phyloP scores from a whole-genome alignment of 2,888 invertebrate species.

The Cryptocheilus praepositus region DNA sequence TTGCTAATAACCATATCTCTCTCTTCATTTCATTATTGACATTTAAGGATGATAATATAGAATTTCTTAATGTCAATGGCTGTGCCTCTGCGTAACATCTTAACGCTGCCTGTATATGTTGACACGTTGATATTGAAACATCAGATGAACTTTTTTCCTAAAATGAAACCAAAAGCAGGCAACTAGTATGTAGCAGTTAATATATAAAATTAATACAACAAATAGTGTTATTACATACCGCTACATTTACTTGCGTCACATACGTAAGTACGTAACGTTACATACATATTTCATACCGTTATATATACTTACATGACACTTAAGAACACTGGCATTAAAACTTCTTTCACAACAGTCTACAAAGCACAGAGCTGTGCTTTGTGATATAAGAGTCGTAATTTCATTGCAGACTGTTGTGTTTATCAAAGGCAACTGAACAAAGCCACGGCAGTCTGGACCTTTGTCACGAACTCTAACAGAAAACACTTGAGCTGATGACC shows the following conservation, averaged over 20 bases:
- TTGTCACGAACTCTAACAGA: conserved; percentile 83
- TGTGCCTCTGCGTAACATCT: conserved; percentile 80
- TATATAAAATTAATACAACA: not conserved
- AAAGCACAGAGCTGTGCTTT: conserved; percentile 77
- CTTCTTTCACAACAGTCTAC: conserved; percentile 78
- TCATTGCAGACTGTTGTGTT: conserved; percentile 71
- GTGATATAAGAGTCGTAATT: conserved; percentile 71
- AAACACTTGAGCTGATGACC: conserved; percentile 79
- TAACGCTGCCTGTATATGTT: conserved; percentile 81
- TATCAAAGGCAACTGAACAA: conserved; percentile 78
- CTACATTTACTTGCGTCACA: too few relatives aligned
- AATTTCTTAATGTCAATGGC: conserved; percentile 79
- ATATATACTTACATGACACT: conserved; percentile 75
- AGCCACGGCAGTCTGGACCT: conserved; percentile 83
- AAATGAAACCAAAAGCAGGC: conserved; percentile 18
- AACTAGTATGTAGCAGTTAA: not conserved
- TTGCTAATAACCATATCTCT: conserved; percentile 79
- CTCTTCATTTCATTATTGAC: conserved; percentile 79
- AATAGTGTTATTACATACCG: not conserved
- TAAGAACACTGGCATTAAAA: conserved; percentile 77
- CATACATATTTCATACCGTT: not conserved
- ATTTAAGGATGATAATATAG: conserved; percentile 79
- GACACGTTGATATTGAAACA: conserved; percentile 73
- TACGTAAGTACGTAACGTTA: too few relatives aligned
- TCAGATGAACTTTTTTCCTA: conserved; percentile 67